phyloP scores from a whole-genome alignment of 2,888 invertebrate species.

The Sinotaia quadrata region DNA sequence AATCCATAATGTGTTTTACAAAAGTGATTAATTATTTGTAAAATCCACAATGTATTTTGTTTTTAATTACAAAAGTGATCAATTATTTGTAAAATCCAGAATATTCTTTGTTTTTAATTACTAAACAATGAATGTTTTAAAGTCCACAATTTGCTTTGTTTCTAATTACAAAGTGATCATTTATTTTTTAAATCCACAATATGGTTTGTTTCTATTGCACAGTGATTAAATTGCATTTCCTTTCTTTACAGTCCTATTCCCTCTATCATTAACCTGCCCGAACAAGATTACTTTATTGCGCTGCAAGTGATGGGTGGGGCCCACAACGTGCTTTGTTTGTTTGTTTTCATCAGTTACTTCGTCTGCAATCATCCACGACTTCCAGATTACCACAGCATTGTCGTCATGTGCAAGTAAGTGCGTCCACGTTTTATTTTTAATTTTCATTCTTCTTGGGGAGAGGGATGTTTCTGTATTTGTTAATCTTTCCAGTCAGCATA shows the following conservation, averaged over 20 bases:
- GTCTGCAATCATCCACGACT: constrained; percentile 70
- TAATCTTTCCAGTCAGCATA: no score
- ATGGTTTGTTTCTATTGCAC: no score
- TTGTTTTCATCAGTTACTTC: constrained; percentile 70
- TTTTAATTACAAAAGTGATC: no score
- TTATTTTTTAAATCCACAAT: no score
- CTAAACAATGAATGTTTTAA: background rate
- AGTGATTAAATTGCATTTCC: background rate
- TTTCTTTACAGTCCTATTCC: constrained; percentile 56
- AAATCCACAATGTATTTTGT: no score
- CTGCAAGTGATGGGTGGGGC: constrained; percentile 64
- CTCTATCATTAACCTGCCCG: constrained; percentile 48
- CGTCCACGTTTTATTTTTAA: background rate
- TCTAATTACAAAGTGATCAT: no score
- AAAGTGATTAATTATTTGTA: no score
- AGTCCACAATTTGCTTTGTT: background rate
- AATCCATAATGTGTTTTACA: no score
- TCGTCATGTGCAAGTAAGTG: constrained; percentile 53
- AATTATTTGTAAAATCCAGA: no score
- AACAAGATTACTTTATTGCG: constrained; percentile 53
- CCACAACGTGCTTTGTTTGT: constrained; percentile 66
- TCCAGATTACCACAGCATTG: constrained; percentile 53
- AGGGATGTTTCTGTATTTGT: no score
- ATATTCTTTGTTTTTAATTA: no score
- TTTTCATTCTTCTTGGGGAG: background rate